Base-by-base conservation (phyloP, 2,797 vertebrate species). In the Halcyon leucocephala region DNA sequence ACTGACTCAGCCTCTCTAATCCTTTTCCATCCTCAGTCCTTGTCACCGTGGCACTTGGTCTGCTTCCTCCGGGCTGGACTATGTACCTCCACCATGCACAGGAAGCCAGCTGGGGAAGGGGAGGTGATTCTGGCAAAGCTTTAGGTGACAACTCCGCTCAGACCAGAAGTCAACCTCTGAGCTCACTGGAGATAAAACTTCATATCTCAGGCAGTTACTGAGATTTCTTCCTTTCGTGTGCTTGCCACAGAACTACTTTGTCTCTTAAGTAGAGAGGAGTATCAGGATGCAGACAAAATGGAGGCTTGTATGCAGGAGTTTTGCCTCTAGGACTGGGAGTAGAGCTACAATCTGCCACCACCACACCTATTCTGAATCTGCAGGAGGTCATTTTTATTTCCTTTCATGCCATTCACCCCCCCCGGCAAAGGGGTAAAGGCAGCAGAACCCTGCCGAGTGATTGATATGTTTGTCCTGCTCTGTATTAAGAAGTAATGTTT, bases 1-100 rank as follows among this genome's bases (percentile, higher is more conserved):
- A 61, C 74, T 94, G 86, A 93, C 90, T 95, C 93, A 96, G 77
- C 55, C 80, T 82, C 73, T 77, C 86, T 89, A 86, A 94, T 86
- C 86, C 93, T 90, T 58, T 69, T 80, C 52, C 21, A 49, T 74
- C 15, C 70, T 61, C 83, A n/a, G 70, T 64, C 41, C 73, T 57
- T 84, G 91, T 91, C 88, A 91, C 89, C 0, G 13, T 93, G 86
- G 74, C 86, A 61, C 84, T 54, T 95, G 92, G 93, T 69, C 91
- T 92, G 86, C 52, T 91, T 94, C 71, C 79, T 62, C 49, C 48
- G 76, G 82, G 84, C 91, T 83, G 81, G 54, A 11, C 60, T 80
- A 8, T 46, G 48, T 42, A 77, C 44, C 37, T 81, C 33, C 26
- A 73, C 31, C 16, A 9, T 2, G 2, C 64, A 9, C 65, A 64